Evolutionary conservation across 2,113 vertebrate genomes (phyloP).

Genomic region (Rynchops niger): DNA sequence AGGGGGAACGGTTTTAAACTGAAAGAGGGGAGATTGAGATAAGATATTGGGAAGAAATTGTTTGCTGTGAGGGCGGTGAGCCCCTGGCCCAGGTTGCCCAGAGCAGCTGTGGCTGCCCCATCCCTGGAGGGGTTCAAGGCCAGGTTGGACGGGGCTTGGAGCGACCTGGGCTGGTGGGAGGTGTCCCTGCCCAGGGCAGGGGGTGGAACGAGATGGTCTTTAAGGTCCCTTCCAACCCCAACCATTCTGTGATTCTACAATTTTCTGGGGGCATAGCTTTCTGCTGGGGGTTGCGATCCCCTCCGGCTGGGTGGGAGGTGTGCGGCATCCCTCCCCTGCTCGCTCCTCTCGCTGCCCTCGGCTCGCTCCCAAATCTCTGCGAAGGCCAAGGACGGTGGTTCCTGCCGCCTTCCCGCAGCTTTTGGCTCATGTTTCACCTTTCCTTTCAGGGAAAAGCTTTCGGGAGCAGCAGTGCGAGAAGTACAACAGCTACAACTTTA

Average conservation of each 20-base stretch:
- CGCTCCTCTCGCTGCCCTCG: rapidly evolving
- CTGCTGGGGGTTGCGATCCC: not conserved
- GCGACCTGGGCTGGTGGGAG: too few relatives aligned
- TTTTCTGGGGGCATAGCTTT: not conserved
- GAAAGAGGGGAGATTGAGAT: not conserved
- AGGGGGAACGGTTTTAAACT: not conserved
- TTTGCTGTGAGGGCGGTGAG: not conserved
- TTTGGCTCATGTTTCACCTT: not conserved
- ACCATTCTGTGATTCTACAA: not conserved
- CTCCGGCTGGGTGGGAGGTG: not conserved
- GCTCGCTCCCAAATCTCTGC: rapidly evolving
- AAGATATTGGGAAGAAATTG: not conserved
- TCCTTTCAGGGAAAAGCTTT: constrained; percentile 86
- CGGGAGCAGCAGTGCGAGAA: constrained; percentile 95
- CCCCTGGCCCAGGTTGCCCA: not conserved
- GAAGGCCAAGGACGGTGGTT: rapidly evolving
- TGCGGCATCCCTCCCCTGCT: not conserved
- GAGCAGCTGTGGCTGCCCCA: too few relatives aligned
- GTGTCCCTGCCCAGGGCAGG: not conserved
- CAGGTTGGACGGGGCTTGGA: not conserved
- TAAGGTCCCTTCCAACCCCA: not conserved
- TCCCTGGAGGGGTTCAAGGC: too few relatives aligned
- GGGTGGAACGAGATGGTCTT: not conserved
- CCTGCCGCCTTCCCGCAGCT: rapidly evolving
- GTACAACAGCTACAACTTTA: constrained; percentile 86